Conservation (phyloP, 1,140 invertebrate species). For the Ceratitis capitata region DNA sequence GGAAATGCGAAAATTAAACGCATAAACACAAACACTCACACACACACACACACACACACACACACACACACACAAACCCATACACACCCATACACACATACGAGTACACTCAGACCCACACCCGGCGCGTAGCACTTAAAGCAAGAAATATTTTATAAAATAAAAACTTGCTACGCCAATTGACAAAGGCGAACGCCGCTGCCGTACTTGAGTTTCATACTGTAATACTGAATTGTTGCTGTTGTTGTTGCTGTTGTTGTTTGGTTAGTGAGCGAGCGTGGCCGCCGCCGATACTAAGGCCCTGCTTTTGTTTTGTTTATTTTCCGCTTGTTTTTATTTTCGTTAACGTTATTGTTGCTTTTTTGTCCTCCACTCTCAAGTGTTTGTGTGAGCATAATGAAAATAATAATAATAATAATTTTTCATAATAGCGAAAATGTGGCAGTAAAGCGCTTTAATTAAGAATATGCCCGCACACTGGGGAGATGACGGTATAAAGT, state of each 20-base stretch:
- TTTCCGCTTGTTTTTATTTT: background rate
- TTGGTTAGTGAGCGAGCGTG: background rate
- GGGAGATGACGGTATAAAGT: too few relatives aligned
- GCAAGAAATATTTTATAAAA: background rate
- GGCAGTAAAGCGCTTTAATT: slow-evolving; percentile 1
- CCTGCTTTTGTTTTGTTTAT: background rate
- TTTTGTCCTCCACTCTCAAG: too few relatives aligned
- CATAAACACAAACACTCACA: background rate
- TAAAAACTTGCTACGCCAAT: slow-evolving; percentile 16
- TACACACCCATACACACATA: background rate
- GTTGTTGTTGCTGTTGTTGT: too few relatives aligned
- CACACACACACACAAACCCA: background rate
- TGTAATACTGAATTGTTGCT: background rate
- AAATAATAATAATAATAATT: slow-evolving; percentile 34
- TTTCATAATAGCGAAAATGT: slow-evolving; percentile 27
- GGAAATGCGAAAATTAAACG: slow-evolving; percentile 42
- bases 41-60: background rate
- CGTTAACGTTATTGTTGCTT: slow-evolving; percentile 8
- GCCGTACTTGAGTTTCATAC: background rate
- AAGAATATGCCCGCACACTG: background rate
- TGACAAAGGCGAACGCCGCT: background rate
- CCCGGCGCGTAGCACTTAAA: too few relatives aligned
- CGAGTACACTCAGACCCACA: too few relatives aligned
- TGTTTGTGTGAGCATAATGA: background rate
- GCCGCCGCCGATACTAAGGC: background rate